phyloP scores from a whole-genome alignment of 2,113 vertebrate genomes.

The Arothron firmamentum region DNA sequence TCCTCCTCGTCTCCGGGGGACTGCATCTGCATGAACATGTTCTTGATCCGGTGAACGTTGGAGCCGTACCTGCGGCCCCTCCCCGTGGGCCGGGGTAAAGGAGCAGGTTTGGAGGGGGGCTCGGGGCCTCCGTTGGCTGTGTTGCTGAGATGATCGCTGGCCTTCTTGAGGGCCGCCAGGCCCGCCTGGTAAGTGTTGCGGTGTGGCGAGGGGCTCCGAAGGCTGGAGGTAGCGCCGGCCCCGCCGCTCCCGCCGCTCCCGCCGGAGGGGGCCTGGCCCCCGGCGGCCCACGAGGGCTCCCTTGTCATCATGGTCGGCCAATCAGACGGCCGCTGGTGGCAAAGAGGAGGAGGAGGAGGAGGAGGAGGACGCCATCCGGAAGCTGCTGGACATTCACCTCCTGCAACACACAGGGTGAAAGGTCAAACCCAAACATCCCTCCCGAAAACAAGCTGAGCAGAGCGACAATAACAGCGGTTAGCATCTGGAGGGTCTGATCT shows the following conservation, averaged over 20 bases:
- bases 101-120: constrained; percentile 71
- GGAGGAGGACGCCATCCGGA: constrained; percentile 70
- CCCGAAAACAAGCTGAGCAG: too few relatives aligned
- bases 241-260: constrained; percentile 49
- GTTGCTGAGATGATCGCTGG: constrained; percentile 75
- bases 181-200: constrained; percentile 93
- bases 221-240: constrained; percentile 58
- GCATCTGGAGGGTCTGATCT: too few relatives aligned
- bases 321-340: constrained; percentile 60
- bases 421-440: too few relatives aligned
- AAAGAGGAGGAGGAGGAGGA: constrained; percentile 52
- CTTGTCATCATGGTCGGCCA: constrained; percentile 91
- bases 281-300: constrained; percentile 76
- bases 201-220: constrained; percentile 91
- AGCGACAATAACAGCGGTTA: too few relatives aligned
- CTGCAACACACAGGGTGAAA: constrained; percentile 26
- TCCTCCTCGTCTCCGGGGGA: constrained; percentile 78
- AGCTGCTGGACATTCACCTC: constrained; percentile 44
- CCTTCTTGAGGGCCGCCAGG: constrained; percentile 86
- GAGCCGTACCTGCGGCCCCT: constrained; percentile 91
- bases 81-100: constrained; percentile 65
- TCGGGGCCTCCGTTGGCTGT: constrained; percentile 76
- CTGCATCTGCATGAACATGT: constrained; percentile 99
- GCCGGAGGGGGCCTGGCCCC: constrained; percentile 56
- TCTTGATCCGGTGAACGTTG: constrained; percentile 98